Base-by-base conservation (phyloP, 2,113 vertebrate genomes). In the Corythaixoides concolor region DNA sequence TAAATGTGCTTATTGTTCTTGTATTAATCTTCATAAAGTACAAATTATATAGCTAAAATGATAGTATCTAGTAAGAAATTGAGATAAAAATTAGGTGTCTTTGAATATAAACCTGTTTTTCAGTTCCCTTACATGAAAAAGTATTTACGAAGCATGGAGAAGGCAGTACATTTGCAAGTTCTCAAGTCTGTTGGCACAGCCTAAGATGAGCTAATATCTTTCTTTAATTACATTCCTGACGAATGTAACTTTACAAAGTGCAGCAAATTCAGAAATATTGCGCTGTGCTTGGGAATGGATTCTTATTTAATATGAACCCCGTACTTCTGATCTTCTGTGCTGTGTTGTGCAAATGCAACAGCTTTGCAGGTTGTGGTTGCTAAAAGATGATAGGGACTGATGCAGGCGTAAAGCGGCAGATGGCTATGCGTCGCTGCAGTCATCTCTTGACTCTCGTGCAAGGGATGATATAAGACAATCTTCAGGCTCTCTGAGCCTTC, bases 191-290 rank as follows among this genome's bases (percentile, higher is more conserved):
- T 35, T 74, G 58, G 26, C 55, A 52, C 43, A 82, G 50, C 14
- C 4, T 75, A 64, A 26, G 47, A 67, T 63, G 73, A 92, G 30
- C 64, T 76, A 59, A 37, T 67, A 63, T 39, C 55, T 95, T n/a
- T 58, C 72, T 94, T 92, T 90, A 97, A 78, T 96, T 91, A 58
- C 41, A 35, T 88, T 95, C 64, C 55, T 62, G 39, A 90, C 41
- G 59, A 70, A 62, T 27, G 1, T 59, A 62, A 20, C 66, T 93
- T 94, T 33, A 26, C 43, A 53, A 85, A 77, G n/a, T 68, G 26
- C 59, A 89, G 17, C n/a, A 67, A 84, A 59, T 16, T 37, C 37
- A 66, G 28, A 53, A 80, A 45, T 49, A 41, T 18, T 27, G 10
- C 1, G 1, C 15, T 16, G 2, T 84, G 30, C 75, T 91, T 50